Base-by-base conservation (phyloP, 30 jellyfish, hydroid and myxozoan species). In the Cassiopea xamachana region DNA sequence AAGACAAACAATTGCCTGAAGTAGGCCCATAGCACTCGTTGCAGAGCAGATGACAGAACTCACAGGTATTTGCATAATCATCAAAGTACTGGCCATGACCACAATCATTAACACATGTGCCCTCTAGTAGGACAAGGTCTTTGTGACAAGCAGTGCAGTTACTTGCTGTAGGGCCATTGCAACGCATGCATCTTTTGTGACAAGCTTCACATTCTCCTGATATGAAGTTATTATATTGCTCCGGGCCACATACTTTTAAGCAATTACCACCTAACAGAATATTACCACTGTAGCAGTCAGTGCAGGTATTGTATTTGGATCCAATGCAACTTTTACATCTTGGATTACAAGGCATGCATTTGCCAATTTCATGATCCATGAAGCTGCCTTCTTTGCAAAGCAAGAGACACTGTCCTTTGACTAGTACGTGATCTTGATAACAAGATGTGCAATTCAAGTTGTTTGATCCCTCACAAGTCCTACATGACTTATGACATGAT, bases 261-360 rank as follows among this genome's bases (percentile, higher is more conserved):
- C 98, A 88, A 2, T 89, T 39, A 50, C 84, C 74, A 48, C 69
- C 90, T 70, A 60, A 44, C 14, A 95, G 89, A 48, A 68, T 59
- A 48, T 91, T 83, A 49, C 90, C 94, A 19, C 75, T 49, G 68
- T 85, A 80, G 60, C 99, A 95, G 14, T 95, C 95, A 27, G 94
- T 89, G 84, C 99, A 95, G 73, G 92, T 75, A 61, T 84, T 68
- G 3, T 69, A 12, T 0, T 60, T 69, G 2, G 98, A 93, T 46
- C 98, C 99, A 69, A 10, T 77, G 88, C 99, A 96, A 7, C 98
- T 60, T 49, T 91, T 91, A 88, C 99, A 96, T 9, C 92, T 78
- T 43, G 73, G 75, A 75, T 92, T 98, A 80, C 99, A 96, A 2
- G 49, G 89, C 83, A 78, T 62, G 85, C 99, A 96, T n/a, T 79